Conservation (phyloP, 2,888 invertebrate genomes). For the Sesamia inferens region DNA sequence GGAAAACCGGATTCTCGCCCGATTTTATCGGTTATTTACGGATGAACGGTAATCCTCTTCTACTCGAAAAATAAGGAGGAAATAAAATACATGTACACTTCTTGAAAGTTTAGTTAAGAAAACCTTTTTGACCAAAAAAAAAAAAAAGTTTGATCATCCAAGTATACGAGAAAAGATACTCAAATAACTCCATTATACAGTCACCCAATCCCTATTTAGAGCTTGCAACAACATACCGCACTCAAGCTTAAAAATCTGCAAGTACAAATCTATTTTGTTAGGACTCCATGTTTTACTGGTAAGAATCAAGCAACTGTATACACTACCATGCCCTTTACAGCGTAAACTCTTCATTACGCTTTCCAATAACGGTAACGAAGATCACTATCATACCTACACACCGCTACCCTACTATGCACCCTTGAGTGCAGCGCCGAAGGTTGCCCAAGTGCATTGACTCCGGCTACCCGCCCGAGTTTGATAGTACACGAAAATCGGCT, state of each 20-base stretch:
- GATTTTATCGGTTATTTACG: constrained; percentile 42
- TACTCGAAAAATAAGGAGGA: neutral
- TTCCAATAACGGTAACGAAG: constrained; percentile 82
- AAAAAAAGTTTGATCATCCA: neutral
- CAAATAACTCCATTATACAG: constrained; percentile 44
- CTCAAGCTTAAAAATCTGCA: constrained; percentile 57
- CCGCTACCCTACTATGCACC: constrained; percentile 85
- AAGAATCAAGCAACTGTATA: constrained; percentile 56
- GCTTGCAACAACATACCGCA: constrained; percentile 46
- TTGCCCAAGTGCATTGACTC: constrained; percentile 88
- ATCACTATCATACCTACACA: constrained; percentile 84
- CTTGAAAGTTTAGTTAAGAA: neutral
- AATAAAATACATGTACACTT: neutral
- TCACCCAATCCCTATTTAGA: constrained; percentile 31
- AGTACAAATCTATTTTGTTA: constrained; percentile 52
- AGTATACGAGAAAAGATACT: constrained; percentile 15
- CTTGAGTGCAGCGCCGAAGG: constrained; percentile 89
- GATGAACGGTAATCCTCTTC: constrained; percentile 20
- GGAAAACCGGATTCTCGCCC: constrained; percentile 48
- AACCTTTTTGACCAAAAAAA: neutral
- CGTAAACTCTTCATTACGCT: constrained; percentile 69
- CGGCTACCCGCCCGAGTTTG: constrained; percentile 77
- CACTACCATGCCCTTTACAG: constrained; percentile 56
- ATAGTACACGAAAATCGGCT: constrained; percentile 54
- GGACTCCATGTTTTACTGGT: constrained; percentile 36